These are phyloP conservation scores for Psammodynastes pulverulentus DNA, from an alignment of 2,113 vertebrate species.

Conservation along the genomic window DNA sequence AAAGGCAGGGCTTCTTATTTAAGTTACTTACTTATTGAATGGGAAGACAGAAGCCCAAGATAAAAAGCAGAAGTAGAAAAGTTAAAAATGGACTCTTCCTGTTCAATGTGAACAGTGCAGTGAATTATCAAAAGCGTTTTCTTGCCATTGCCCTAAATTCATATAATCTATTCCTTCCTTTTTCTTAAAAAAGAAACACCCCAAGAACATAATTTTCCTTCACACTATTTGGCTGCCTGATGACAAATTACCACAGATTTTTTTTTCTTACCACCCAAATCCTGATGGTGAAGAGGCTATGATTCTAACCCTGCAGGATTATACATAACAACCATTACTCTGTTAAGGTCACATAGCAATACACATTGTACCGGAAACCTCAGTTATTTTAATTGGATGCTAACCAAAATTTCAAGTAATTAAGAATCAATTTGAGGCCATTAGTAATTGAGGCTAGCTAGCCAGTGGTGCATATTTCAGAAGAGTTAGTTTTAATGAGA, in stretches of 20 bases:
- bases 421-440: slow-evolving; percentile 99
- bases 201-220: slow-evolving; percentile 61
- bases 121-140: slow-evolving; percentile 60
- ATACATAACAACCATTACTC: slow-evolving; percentile 50
- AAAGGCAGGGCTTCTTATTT: slow-evolving; percentile 45
- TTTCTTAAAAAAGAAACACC: slow-evolving; percentile 60
- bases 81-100: slow-evolving; percentile 53
- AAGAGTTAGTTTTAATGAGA: slow-evolving; percentile 89
- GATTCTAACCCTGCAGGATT: slow-evolving; percentile 65
- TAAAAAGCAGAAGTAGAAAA: slow-evolving; percentile 32
- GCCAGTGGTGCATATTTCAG: slow-evolving; percentile 88
- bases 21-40: slow-evolving; percentile 40
- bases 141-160: slow-evolving; percentile 59
- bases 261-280: slow-evolving; percentile 57
- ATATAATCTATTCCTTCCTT: slow-evolving; percentile 43
- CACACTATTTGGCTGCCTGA: slow-evolving; percentile 60
- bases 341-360: slow-evolving; percentile 46
- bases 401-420: slow-evolving; percentile 95
- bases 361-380: slow-evolving; percentile 45
- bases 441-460: slow-evolving; percentile 87
- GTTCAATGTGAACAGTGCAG: slow-evolving; percentile 18
- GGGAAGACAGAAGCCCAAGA: neutral
- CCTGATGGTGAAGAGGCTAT: slow-evolving; percentile 36
- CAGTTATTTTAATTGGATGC: slow-evolving; percentile 82
- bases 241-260: slow-evolving; percentile 66